Percentiles rank a stretch among this genome's conserved stretches.
These are phyloP conservation scores for Pipistrellus pygmaeus DNA, from an alignment of 2,797 vertebrate species.

Conservation along the genomic window DNA sequence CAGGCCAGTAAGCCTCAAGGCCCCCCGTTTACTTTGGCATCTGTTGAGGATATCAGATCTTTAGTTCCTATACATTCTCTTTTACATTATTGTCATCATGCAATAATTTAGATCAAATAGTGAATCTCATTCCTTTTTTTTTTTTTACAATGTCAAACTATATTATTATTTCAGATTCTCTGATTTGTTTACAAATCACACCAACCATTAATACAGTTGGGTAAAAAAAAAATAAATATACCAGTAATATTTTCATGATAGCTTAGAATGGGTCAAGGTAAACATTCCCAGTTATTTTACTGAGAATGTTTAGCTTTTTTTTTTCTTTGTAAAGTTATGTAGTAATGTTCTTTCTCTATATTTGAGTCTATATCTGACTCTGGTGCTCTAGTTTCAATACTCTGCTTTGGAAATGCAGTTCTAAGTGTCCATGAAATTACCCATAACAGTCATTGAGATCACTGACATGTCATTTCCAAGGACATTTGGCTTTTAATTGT, in stretches of 20 bases:
- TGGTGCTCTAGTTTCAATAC: neutral
- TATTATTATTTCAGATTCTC: constrained; percentile 16
- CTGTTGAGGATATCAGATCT: neutral
- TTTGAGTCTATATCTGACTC: neutral
- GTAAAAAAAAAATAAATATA: neutral
- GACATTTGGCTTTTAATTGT: neutral
- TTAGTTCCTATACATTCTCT: neutral
- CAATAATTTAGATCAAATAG: neutral
- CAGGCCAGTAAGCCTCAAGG: neutral
- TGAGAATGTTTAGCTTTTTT: neutral
- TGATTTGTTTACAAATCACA: neutral
- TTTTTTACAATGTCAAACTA: neutral
- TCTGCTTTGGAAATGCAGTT: neutral
- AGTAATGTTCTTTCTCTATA: neutral
- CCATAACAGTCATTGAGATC: neutral
- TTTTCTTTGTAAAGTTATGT: neutral
- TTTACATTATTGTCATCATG: neutral
- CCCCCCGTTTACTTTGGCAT: neutral
- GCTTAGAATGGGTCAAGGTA: neutral
- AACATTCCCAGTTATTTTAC: neutral
- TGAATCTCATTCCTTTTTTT: neutral
- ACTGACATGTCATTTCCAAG: constrained; percentile 16
- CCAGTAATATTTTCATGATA: neutral
- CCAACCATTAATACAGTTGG: neutral
- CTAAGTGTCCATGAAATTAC: neutral